Percentiles rank a stretch among this genome's conserved stretches.
Conservation (phyloP, 2,113 vertebrate genomes). For the Leucopsar rothschildi region DNA sequence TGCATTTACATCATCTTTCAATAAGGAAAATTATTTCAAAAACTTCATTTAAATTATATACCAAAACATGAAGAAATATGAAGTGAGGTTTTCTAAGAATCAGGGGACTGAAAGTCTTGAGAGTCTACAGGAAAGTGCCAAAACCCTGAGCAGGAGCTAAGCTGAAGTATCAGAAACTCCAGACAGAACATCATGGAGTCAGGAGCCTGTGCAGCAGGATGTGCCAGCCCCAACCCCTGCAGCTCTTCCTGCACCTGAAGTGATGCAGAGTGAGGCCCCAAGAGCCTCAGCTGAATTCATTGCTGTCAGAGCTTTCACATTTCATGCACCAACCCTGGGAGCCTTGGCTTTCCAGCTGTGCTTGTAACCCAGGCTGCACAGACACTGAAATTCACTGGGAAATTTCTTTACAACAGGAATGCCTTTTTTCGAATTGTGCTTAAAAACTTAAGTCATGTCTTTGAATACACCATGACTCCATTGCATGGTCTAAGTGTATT, state of each 20-base stretch:
- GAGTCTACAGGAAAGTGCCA: neutral
- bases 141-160: neutral
- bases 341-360: neutral
- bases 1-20: neutral
- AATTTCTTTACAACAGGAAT: neutral
- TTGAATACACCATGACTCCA: neutral
- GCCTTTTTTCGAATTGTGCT: neutral
- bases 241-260: neutral
- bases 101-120: neutral
- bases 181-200: accelerated
- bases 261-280: neutral
- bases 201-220: neutral
- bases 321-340: accelerated
- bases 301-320: neutral
- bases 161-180: neutral
- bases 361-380: neutral
- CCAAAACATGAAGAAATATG: neutral
- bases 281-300: neutral
- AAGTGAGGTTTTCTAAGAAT: neutral
- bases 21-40: neutral
- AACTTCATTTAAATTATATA: neutral
- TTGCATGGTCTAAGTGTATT: neutral
- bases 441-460: neutral
- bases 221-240: neutral
- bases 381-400: neutral